Evolutionary conservation across 1,140 invertebrate genomes (phyloP), one percentile per base, ranked within the genome.

Genomic region (Diploscapter pachys): DNA sequence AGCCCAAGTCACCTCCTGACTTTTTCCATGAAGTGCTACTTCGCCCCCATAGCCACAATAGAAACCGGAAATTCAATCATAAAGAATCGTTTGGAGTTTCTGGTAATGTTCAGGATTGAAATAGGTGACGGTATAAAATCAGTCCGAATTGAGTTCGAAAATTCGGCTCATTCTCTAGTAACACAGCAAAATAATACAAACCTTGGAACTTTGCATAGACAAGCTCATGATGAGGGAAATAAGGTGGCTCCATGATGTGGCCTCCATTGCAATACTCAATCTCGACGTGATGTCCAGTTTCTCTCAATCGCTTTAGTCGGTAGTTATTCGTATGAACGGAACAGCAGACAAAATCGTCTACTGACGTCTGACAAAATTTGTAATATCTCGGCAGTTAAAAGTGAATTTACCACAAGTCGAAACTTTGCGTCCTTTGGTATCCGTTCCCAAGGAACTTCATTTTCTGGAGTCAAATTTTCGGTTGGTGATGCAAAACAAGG

Each of bases 41-140:
- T 74, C 73, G 53, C 73, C 73, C 31, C 73, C 73, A 31, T 74
- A 74, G 53, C 73, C 73, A 63, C 73, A 74, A 50, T 74, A 74
- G 73, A 74, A 74, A 62, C 73, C 71, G 9, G 31, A 31, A 59
- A 59, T 11, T 59, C 57, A 31, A 31, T 31, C 31, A 11, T 59
- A 31, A 31, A 31, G 31, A 31, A 31, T 31, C 31, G 31, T 31
- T 31, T 31, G 31, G 31, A 31, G 31, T 31, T 31, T 31, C 31
- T 31, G 31, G 31, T 31, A 31, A 31, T 31, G 31, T 31, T 31
- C 31, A 31, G 31, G 31, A 31, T 31, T 31, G 31, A 31, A 31
- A 31, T 31, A 31, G 31, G 31, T 31, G 31, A 31, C 31, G 31
- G 31, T 31, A 31, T 31, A 31, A 31, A 31, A 31, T 31, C 31